phyloP scores from a whole-genome alignment of 2,797 vertebrate genomes.

The Epinephelus malabaricus region DNA sequence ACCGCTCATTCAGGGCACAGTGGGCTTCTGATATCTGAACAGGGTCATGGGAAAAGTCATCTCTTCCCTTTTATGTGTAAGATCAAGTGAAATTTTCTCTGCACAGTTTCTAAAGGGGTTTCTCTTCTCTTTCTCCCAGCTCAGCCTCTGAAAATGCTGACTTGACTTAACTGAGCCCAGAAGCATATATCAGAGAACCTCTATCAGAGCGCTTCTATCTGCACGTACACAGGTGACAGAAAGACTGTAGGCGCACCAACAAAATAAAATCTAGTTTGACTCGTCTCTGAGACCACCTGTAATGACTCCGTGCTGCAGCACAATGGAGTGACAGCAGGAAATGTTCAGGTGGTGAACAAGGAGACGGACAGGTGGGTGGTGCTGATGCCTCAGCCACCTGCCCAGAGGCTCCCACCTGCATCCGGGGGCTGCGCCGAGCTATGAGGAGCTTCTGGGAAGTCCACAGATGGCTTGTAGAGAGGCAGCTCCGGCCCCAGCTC shows the following conservation, averaged over 20 bases:
- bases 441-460: slow-evolving; percentile 31
- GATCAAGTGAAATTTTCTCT: slow-evolving; percentile 50
- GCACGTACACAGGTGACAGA: slow-evolving; percentile 13
- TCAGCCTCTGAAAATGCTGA: slow-evolving; percentile 43
- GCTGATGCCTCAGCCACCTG: background rate
- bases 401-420: slow-evolving; percentile 22
- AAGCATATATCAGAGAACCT: slow-evolving; percentile 14
- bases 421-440: background rate
- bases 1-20: slow-evolving; percentile 25
- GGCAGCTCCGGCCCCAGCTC: slow-evolving; percentile 45
- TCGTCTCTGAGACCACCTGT: slow-evolving; percentile 26
- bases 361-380: slow-evolving; percentile 16
- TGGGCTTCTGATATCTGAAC: slow-evolving; percentile 52
- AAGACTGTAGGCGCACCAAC: slow-evolving; percentile 2
- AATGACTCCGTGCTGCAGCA: background rate
- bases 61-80: slow-evolving; percentile 43
- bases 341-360: background rate
- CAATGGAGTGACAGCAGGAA: background rate
- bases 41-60: slow-evolving; percentile 63
- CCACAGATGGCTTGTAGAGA: slow-evolving; percentile 32
- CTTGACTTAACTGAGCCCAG: slow-evolving; percentile 33
- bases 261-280: background rate
- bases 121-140: slow-evolving; percentile 26
- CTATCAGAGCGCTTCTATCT: slow-evolving; percentile 3
- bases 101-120: slow-evolving; percentile 2